Conservation (phyloP, 2,113 vertebrate species). For the Toxotes chatareus region DNA sequence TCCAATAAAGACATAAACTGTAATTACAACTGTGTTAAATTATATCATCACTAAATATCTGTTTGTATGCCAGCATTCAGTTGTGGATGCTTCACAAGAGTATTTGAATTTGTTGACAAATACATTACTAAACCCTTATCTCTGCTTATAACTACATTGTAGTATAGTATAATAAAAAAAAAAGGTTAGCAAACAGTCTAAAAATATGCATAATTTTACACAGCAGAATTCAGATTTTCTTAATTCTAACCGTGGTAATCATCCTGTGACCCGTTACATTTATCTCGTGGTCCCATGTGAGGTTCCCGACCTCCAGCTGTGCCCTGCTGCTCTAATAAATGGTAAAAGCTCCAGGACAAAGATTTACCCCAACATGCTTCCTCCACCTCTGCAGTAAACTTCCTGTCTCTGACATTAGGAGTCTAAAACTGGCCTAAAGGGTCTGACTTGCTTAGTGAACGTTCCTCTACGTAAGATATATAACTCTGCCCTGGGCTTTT, state of each 20-base stretch:
- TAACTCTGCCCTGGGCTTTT: constrained; percentile 47
- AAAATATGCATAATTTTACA: too few relatives aligned
- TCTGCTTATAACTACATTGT: not conserved
- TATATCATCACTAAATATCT: not conserved
- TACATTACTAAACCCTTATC: not conserved
- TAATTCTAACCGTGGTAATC: not conserved
- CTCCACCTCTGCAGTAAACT: constrained; percentile 8
- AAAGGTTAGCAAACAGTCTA: too few relatives aligned
- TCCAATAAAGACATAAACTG: not conserved
- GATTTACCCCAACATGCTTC: constrained; percentile 20
- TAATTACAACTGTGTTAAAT: not conserved
- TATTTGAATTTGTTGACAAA: not conserved
- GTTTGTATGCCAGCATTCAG: not conserved
- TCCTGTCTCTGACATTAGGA: constrained; percentile 22
- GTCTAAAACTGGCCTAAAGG: constrained; percentile 42
- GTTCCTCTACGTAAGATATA: constrained; percentile 40
- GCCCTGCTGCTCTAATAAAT: not conserved
- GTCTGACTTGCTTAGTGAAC: constrained; percentile 45
- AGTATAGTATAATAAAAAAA: not conserved
- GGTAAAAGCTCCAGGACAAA: not conserved
- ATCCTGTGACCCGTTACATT: not conserved
- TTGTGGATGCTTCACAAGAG: too few relatives aligned
- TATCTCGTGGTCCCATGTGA: not conserved
- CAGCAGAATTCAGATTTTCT: not conserved
- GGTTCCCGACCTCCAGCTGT: not conserved